Evolutionary conservation across 2,113 vertebrate genomes (phyloP), one percentile per base, ranked within the genome.

Genomic region (Neoarius graeffei): DNA sequence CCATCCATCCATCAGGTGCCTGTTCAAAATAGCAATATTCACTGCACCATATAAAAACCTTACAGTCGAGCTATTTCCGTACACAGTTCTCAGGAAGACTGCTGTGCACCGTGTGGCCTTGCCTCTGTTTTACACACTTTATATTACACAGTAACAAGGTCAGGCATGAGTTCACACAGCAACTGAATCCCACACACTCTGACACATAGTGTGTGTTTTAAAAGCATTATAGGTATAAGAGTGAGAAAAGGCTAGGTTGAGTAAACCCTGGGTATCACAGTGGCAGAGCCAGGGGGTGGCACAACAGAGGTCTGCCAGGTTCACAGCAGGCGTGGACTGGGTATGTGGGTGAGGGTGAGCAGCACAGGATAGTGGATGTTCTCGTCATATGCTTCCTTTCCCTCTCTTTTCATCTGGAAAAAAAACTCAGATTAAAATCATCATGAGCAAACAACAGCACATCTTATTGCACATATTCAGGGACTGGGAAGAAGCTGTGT

Each of bases 301-400:
- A 85, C 87, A 90, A 84, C 89, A 83, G 88, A 85, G 87, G 92
- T 89, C 62, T 48, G 71, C 59, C 73, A 77, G 85, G 73, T 71
- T 91, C 85, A 93, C 83, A 90, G 88, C 52, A 87, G 88, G 60
- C 59, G 17, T 73, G 87, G 83, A 57, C 69, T 84, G 35, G 92
- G 90, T 81, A 90, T 92, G 94, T 95, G 96, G 91, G 95, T 97
- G 94, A 99, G 93, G 91, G 96, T 90, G 85, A 99, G 93, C 91
- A 99, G 96, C 92, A 97, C 91, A 80, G 98, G 98, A 88, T 98
- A 99, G 95, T 99, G 98, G 93, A 99, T 96, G 89, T 99, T 97
- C 93, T 98, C 97, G 50, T 99, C 97, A 56, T 99, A 99, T 5
- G 91, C 91, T 56, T 96, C 96, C 81, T 95, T 97, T 86, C 95